Evolutionary conservation across 2,888 invertebrate genomes (phyloP), one percentile per base, ranked within the genome.

Genomic region (Reticulitermes lucifugus): DNA sequence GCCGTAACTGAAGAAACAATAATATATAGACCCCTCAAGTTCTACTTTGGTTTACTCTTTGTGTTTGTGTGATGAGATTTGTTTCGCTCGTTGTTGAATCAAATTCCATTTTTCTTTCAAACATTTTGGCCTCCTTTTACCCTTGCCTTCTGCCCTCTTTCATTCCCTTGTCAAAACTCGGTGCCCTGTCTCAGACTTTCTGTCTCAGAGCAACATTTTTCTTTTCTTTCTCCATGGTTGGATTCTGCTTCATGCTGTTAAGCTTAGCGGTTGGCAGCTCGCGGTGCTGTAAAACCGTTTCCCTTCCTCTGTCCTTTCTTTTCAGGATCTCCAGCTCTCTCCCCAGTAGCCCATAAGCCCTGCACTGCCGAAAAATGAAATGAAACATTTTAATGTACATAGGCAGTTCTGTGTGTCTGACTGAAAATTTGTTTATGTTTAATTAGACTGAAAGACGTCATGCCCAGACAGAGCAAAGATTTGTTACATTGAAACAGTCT

Each of bases 151-250:
- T 46, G 71, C 29, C 43, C 75, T 75, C 75, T 43, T 75, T 75
- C 46, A 43, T 75, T 75, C 21, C 75, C 43, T 75, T 75, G 75
- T 75, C 75, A 75, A 75, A 75, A 75, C 43, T 75, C 75, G 75
- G 75, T 75, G 9, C 75, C 41, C 41, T 7, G 5, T 41, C 75
- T 75, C 75, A 46, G 75, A 75, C 75, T 75, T 41, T 43, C 41
- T 41, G 75, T 35, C 75, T 46, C 43, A 14, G 21, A 43, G 46
- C 41, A 46, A 75, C 75, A 43, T 75, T 75, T 75, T 75, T 75
- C 43, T 75, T 75, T 75, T 14, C 43, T 75, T 75, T 75, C 35
- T 43, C 21, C 41, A 43, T 75, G 75, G 75, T 12, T 75, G 75
- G 43, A 43, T 43, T 43, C 21, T 75, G 75, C 75, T 75, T 75